Base-by-base conservation (phyloP, 2,888 invertebrate genomes). In the Nemapogon koenigi region DNA sequence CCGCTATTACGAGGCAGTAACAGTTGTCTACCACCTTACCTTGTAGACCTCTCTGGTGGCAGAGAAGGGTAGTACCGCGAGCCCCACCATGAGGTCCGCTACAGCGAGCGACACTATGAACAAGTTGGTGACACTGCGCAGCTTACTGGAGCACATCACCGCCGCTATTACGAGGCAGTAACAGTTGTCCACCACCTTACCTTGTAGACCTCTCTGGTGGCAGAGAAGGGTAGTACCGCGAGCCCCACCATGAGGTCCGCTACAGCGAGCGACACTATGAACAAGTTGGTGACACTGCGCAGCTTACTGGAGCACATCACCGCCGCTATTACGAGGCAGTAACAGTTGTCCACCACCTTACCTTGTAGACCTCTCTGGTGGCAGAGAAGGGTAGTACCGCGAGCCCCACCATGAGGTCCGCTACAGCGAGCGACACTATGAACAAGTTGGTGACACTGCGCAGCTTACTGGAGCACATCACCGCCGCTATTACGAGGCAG, bases 31-130 rank as follows among this genome's bases (percentile, higher is more conserved):
- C n/a, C n/a, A 4, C 4, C 70, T 71, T 53, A 91, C 91, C 87
- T 91, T 89, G 63, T 88, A 91, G 6, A 95, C 94, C 69, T 97
- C 95, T 82, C 94, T 90, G 14, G 94, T 92, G 38, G 97, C 92
- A 16, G 96, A 95, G 75, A 97, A 97, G 2, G 97, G 97, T 52
- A 98, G 83, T 35, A 98, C 97, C 16, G 94, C 90, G 4, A 97
- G 80, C 1, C 97, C 97, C n/a, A 98, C 94, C 58, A 96, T 81
- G 43, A 98, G 82, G 75, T 98, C 98, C 30, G 97, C 97, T 14
- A 95, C 92, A 0, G 97, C 97, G 57, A 98, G 82, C 32, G 96
- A 97, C 44, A 97, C 94, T 62, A 98, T 97, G 81, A 98, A 96
- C 58, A 94, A 86, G 69, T 98, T 97, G 45, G 97, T 97, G 51